These are phyloP conservation scores for Delichon dasypus DNA, from an alignment of 2,797 vertebrate species.

Conservation along the genomic window DNA sequence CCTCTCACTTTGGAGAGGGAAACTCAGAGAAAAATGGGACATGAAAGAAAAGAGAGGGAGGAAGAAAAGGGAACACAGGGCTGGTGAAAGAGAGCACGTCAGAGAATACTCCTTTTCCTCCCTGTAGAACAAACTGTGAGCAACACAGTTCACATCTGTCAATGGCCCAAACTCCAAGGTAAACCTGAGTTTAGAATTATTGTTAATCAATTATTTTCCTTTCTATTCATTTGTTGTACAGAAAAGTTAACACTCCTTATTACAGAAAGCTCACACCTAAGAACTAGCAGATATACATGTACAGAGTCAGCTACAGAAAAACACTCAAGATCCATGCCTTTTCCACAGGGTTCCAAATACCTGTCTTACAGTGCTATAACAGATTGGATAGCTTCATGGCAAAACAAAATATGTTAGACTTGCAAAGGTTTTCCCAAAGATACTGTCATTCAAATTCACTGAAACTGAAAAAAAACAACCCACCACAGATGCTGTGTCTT, in stretches of 20 bases:
- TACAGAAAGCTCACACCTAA: neutral
- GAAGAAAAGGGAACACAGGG: neutral
- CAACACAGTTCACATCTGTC: neutral
- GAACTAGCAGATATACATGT: neutral
- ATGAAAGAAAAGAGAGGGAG: neutral
- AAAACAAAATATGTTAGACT: neutral
- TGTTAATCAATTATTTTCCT: neutral
- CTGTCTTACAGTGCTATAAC: neutral
- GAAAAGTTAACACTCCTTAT: neutral
- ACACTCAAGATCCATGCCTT: neutral
- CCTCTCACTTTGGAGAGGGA: neutral
- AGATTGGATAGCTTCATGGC: neutral
- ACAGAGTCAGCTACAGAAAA: neutral
- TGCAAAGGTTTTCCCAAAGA: neutral
- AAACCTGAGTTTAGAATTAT: neutral
- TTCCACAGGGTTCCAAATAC: neutral
- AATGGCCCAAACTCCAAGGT: neutral
- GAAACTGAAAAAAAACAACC: neutral
- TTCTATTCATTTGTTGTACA: neutral
- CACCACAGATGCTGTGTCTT: neutral
- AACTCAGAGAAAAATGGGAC: neutral
- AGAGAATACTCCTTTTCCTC: neutral
- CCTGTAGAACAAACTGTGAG: neutral
- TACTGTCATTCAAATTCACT: neutral
- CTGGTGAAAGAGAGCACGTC: neutral